phyloP scores from a whole-genome alignment of 2,888 invertebrate species.

The Subacronicta megacephala region DNA sequence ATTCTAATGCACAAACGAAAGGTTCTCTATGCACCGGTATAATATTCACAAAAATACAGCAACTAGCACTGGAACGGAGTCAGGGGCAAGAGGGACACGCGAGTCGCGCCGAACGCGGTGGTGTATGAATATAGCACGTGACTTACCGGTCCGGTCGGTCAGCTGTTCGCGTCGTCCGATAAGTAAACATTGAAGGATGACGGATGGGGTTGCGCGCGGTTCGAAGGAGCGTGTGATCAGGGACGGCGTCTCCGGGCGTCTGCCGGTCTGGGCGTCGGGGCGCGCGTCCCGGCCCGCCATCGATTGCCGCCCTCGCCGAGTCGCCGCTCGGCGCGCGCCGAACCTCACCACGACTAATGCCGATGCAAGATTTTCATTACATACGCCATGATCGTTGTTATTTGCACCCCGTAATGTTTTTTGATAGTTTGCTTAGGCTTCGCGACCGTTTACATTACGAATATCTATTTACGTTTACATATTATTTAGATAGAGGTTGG shows the following conservation, averaged over 20 bases:
- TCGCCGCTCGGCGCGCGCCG: conserved; percentile 85
- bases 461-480: conserved; percentile 67
- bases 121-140: conserved; percentile 79
- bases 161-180: conserved; percentile 87
- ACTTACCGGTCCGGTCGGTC: conserved; percentile 88
- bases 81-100: conserved; percentile 45
- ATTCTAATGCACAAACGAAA: conserved; percentile 76
- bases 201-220: conserved; percentile 76
- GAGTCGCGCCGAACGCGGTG: conserved; percentile 55
- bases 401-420: conserved; percentile 89
- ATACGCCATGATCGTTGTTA: conserved; percentile 88
- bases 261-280: conserved; percentile 91
- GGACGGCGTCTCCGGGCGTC: conserved; percentile 89
- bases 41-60: conserved; percentile 66
- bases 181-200: conserved; percentile 87
- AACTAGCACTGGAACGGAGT: conserved; percentile 47
- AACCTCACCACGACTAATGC: conserved; percentile 79
- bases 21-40: conserved; percentile 67
- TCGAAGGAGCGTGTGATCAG: conserved; percentile 79
- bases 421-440: conserved; percentile 85
- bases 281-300: conserved; percentile 89
- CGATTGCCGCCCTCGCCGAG: conserved; percentile 87
- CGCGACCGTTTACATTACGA: conserved; percentile 63
- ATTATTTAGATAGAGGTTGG: conserved; percentile 61
- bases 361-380: conserved; percentile 88